Conservation (phyloP, 2,888 invertebrate species). For the Lycaena phlaeas region DNA sequence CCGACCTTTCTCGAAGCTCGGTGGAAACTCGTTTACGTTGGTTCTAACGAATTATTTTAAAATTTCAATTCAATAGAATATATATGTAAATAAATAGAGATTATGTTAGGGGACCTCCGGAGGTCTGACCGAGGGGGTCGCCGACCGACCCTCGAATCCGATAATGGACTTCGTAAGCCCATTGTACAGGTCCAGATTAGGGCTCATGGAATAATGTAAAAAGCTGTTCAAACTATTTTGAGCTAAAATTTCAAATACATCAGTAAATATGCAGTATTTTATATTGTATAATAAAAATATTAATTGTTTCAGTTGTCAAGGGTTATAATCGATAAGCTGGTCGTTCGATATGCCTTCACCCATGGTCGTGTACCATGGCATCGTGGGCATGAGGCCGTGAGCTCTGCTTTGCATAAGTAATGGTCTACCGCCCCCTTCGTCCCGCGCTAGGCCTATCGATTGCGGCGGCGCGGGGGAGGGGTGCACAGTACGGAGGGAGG, state of each 20-base stretch:
- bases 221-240: not conserved
- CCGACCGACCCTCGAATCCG: conserved; percentile 44
- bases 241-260: too few relatives aligned
- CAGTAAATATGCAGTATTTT: too few relatives aligned
- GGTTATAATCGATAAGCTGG: too few relatives aligned
- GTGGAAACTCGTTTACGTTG: not conserved
- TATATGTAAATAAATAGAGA: too few relatives aligned
- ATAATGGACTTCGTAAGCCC: conserved; percentile 46
- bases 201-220: conserved; percentile 20
- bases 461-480: conserved; percentile 76
- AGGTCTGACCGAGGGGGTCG: conserved; percentile 46
- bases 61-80: too few relatives aligned
- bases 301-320: too few relatives aligned
- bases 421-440: conserved; percentile 54
- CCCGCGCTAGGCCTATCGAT: conserved; percentile 79
- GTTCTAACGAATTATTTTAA: conserved; percentile 9
- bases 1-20: conserved; percentile 40
- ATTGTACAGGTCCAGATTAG: conserved; percentile 48
- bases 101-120: too few relatives aligned
- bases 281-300: too few relatives aligned
- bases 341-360: too few relatives aligned
- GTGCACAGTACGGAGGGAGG: too few relatives aligned
- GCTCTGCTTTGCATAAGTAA: conserved; percentile 70
- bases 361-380: conserved; percentile 14
- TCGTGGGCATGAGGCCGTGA: conserved; percentile 14